Evolutionary conservation across 2,888 invertebrate species (phyloP).

Genomic region (Sycophila texana): DNA sequence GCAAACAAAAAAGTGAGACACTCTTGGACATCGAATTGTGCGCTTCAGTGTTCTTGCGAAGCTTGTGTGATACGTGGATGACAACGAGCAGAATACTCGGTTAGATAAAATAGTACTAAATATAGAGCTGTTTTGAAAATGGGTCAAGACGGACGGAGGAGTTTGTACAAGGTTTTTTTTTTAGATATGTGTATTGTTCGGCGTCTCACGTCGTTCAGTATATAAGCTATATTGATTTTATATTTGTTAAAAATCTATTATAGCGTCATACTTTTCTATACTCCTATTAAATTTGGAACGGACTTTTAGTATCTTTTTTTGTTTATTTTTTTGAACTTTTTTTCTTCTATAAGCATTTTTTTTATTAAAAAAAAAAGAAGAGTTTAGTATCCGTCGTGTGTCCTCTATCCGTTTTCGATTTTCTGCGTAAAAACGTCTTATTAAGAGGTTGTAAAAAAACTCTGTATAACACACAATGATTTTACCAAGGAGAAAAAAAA

Average conservation of each 20-base stretch:
- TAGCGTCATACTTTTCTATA: conserved; percentile 66
- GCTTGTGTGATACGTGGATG: conserved; percentile 57
- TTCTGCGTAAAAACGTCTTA: conserved; percentile 23
- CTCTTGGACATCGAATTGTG: conserved; percentile 38
- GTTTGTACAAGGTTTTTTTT: conserved; percentile 53
- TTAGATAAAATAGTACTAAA: conserved; percentile 43
- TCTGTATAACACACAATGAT: conserved; percentile 45
- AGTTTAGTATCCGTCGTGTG: conserved; percentile 37
- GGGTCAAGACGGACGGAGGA: conserved; percentile 45
- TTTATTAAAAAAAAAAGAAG: conserved; percentile 14
- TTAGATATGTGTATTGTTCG: conserved; percentile 42
- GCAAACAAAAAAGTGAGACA: conserved; percentile 25
- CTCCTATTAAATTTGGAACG: conserved; percentile 52
- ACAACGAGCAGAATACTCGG: conserved; percentile 44
- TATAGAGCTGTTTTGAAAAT: conserved; percentile 31
- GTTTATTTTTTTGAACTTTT: conserved; percentile 42
- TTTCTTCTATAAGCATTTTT: conserved; percentile 22
- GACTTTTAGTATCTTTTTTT: conserved; percentile 45
- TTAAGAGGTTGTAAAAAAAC: conserved; percentile 35
- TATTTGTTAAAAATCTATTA: conserved; percentile 67
- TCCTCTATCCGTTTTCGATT: conserved; percentile 53
- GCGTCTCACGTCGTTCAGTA: conserved; percentile 58
- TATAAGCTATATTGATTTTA: conserved; percentile 65
- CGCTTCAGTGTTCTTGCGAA: conserved; percentile 47
- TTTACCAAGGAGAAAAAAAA: conserved; percentile 30